Evolutionary conservation across 1,140 invertebrate genomes (phyloP).

Genomic region (roundworm (Caenorhabditis elegans)): DNA sequence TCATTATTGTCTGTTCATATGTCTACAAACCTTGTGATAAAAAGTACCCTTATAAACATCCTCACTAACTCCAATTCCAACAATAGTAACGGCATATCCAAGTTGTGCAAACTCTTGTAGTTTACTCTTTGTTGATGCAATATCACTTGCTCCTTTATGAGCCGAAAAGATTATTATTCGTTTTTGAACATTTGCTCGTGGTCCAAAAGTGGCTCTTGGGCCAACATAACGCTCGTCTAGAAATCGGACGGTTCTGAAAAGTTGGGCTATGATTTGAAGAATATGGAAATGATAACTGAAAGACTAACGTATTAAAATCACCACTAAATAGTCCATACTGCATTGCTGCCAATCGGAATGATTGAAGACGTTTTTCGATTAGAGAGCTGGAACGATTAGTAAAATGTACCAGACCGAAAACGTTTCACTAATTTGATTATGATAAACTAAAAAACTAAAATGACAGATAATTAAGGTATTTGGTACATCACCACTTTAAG

Average conservation of each 20-base stretch:
- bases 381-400: not conserved
- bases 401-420: too few relatives aligned
- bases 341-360: not conserved
- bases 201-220: not conserved
- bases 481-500: too few relatives aligned
- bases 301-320: not conserved
- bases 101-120: not conserved
- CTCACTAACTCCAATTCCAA: slow-evolving; percentile 12
- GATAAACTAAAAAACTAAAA: too few relatives aligned
- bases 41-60: not conserved
- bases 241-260: not conserved
- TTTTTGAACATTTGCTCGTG: not conserved
- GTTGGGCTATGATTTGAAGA: too few relatives aligned
- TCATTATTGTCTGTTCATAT: not conserved
- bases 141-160: not conserved
- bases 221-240: slow-evolving; percentile 6
- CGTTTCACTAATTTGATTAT: too few relatives aligned
- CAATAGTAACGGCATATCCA: not conserved
- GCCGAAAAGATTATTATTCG: not conserved
- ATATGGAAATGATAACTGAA: not conserved
- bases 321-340: not conserved
- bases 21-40: not conserved
- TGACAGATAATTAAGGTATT: too few relatives aligned
- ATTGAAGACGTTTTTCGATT: not conserved
- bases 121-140: not conserved